phyloP scores from a whole-genome alignment of 1,140 invertebrate genomes.

The Papilio polytes region DNA sequence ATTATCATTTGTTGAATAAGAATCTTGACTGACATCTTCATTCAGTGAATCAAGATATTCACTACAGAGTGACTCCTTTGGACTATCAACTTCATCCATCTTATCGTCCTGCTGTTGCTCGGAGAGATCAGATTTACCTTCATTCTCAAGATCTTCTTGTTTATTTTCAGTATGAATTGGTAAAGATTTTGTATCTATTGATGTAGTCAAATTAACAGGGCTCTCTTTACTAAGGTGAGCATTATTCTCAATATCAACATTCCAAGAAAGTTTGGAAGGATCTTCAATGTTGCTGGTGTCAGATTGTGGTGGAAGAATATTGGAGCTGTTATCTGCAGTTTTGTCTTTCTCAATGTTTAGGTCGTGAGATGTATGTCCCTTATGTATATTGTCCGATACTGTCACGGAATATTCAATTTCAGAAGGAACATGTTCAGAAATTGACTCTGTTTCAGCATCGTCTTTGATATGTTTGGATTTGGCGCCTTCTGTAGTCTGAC shows the following conservation, averaged over 20 bases:
- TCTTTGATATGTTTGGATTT: constrained; percentile 57
- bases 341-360: constrained; percentile 52
- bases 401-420: constrained; percentile 67
- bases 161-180: constrained; percentile 44
- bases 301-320: constrained; percentile 53
- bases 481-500: constrained; percentile 42
- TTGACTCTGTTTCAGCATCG: constrained; percentile 66
- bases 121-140: constrained; percentile 47
- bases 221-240: constrained; percentile 74
- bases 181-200: constrained; percentile 60
- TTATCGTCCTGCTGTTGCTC: neutral
- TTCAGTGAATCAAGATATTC: constrained; percentile 73
- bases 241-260: constrained; percentile 60
- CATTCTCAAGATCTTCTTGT: constrained; percentile 61
- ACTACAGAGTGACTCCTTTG: constrained; percentile 63
- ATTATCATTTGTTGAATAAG: constrained; percentile 43
- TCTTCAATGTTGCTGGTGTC: constrained; percentile 62
- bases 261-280: constrained; percentile 62
- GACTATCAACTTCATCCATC: constrained; percentile 42
- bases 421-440: constrained; percentile 75
- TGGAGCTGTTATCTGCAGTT: constrained; percentile 55
- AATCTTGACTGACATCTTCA: constrained; percentile 56
- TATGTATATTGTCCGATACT: constrained; percentile 54
- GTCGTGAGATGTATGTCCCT: constrained; percentile 48
- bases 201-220: constrained; percentile 67